Conservation (phyloP, 2,113 vertebrate genomes). For the Numenius arquata region DNA sequence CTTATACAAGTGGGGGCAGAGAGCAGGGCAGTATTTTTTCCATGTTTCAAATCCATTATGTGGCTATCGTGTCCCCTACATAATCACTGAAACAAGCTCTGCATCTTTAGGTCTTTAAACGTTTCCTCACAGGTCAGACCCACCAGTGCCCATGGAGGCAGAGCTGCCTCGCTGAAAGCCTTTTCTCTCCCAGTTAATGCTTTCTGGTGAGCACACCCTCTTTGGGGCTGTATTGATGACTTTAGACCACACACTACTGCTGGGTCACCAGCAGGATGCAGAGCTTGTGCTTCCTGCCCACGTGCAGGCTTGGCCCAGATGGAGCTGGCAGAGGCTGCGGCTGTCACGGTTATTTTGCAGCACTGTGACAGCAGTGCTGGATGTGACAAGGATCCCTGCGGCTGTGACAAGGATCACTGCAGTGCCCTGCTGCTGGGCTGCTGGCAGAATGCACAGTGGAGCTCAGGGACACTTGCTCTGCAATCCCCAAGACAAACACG, state of each 20-base stretch:
- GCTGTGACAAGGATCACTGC: neutral
- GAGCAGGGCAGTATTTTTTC: neutral
- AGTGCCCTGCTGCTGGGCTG: neutral
- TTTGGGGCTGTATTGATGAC: neutral
- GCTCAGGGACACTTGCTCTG: neutral
- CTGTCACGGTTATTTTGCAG: accelerated
- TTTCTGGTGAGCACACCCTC: neutral
- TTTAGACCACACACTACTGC: accelerated
- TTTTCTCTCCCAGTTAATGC: neutral
- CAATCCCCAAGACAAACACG: neutral
- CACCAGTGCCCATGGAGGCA: neutral
- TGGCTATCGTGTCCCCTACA: accelerated
- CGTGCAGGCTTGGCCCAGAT: accelerated
- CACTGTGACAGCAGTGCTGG: neutral
- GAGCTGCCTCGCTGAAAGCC: neutral
- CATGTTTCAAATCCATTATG: neutral
- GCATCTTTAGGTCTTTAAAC: neutral
- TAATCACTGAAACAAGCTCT: neutral
- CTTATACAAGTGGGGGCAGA: neutral
- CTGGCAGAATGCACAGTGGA: neutral
- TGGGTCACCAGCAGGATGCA: neutral
- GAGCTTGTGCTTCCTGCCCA: neutral
- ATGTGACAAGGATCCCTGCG: neutral
- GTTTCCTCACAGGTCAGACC: neutral
- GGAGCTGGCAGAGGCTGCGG: neutral